phyloP scores from a whole-genome alignment of 2,888 invertebrate genomes.

The Amiota communis region DNA sequence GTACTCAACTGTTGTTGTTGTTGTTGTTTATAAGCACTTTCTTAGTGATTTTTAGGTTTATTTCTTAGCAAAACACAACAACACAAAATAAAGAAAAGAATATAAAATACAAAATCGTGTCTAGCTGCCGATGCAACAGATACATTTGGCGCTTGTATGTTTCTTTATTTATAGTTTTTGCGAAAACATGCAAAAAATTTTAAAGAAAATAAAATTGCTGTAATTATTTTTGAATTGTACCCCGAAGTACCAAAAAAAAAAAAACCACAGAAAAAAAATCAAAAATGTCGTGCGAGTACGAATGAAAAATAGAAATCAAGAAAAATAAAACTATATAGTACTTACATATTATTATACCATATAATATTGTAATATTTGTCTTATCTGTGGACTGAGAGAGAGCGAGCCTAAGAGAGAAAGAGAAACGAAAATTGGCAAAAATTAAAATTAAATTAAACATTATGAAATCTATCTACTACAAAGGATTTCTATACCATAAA shows the following conservation, averaged over 20 bases:
- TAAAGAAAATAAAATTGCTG: conserved; percentile 37
- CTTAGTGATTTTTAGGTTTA: conserved; percentile 36
- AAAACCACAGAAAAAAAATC: not conserved
- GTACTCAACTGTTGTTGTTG: conserved; percentile 8
- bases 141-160: conserved; percentile 35
- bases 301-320: too few relatives aligned
- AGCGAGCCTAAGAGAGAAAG: too few relatives aligned
- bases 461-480: too few relatives aligned
- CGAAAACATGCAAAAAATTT: conserved; percentile 1
- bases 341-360: too few relatives aligned
- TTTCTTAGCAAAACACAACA: not conserved
- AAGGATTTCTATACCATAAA: too few relatives aligned
- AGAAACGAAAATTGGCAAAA: too few relatives aligned
- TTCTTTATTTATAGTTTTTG: conserved; percentile 26
- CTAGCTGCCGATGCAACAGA: conserved; percentile 25
- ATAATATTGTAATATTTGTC: too few relatives aligned
- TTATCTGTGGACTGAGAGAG: too few relatives aligned
- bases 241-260: not conserved
- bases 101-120: not conserved
- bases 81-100: not conserved
- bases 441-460: too few relatives aligned
- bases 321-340: too few relatives aligned
- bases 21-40: conserved; percentile 26
- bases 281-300: not conserved
- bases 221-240: conserved; percentile 55